Evolutionary conservation across 1,140 invertebrate species (phyloP).

Genomic region (Agraylea sexmaculata): DNA sequence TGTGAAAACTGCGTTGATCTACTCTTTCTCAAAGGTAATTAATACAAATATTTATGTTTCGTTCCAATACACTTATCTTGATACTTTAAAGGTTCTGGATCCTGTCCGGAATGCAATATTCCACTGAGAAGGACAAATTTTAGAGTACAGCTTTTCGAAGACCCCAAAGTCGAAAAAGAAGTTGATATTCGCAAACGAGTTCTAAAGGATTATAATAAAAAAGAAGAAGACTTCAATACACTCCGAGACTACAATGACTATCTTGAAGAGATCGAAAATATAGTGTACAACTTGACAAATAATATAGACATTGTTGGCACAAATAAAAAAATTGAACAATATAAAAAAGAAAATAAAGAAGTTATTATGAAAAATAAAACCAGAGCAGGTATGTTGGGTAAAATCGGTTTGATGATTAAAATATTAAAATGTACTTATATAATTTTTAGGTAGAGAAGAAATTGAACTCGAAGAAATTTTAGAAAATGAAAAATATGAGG

Average conservation of each 20-base stretch:
- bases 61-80: slow-evolving; percentile 7
- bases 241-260: slow-evolving; percentile 87
- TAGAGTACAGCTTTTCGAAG: slow-evolving; percentile 91
- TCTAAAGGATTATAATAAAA: slow-evolving; percentile 83
- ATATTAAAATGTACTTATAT: too few relatives aligned
- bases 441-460: slow-evolving; percentile 45
- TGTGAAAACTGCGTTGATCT: slow-evolving; percentile 96
- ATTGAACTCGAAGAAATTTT: slow-evolving; percentile 79
- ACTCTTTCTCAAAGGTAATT: slow-evolving; percentile 80
- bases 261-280: slow-evolving; percentile 80
- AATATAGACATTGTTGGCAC: slow-evolving; percentile 84
- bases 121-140: slow-evolving; percentile 82
- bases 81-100: slow-evolving; percentile 63
- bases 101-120: slow-evolving; percentile 85
- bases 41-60: slow-evolving; percentile 2
- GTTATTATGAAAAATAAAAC: slow-evolving; percentile 79
- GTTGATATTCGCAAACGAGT: slow-evolving; percentile 87
- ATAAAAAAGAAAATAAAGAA: slow-evolving; percentile 89
- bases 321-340: slow-evolving; percentile 85
- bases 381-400: slow-evolving; percentile 49
- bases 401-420: too few relatives aligned
- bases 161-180: slow-evolving; percentile 93
- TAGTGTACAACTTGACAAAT: slow-evolving; percentile 86
- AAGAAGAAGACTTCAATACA: slow-evolving; percentile 76
- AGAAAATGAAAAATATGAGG: slow-evolving; percentile 68